A percentile compares a stretch with the other conserved stretches of the same genome.
These are phyloP conservation scores for Rhinolophus sinicus DNA, from an alignment of 2,113 vertebrate genomes.

Conservation along the genomic window DNA sequence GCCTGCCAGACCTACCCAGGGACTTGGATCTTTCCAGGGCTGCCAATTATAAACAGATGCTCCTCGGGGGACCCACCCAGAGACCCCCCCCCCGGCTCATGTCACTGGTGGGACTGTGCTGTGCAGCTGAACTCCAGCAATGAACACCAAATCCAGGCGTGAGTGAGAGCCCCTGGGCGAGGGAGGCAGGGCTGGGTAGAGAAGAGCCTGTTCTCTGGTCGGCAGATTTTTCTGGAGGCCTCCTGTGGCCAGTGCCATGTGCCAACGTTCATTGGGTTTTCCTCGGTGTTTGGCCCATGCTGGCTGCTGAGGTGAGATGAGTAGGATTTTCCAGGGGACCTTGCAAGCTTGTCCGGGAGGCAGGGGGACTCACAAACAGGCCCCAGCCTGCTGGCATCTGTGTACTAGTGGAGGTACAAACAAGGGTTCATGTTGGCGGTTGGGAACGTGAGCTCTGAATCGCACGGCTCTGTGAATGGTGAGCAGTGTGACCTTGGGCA, in stretches of 20 bases:
- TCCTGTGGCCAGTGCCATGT: not conserved
- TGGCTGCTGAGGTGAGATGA: not conserved
- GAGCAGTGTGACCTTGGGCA: not conserved
- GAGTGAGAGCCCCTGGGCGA: not conserved
- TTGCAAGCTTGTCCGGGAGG: not conserved
- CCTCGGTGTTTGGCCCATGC: not conserved
- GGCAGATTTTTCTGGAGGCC: not conserved
- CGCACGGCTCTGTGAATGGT: not conserved
- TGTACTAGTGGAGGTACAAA: rapidly evolving
- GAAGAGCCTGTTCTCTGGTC: not conserved
- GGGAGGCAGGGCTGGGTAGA: not conserved
- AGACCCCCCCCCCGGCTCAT: not conserved
- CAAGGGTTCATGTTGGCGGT: not conserved
- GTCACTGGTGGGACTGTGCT: not conserved
- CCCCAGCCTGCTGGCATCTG: rapidly evolving
- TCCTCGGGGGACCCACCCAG: not conserved
- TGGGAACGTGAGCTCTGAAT: not conserved
- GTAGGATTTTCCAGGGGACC: not conserved
- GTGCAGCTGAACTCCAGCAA: not conserved
- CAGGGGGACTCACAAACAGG: not conserved
- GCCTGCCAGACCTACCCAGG: constrained; percentile 18
- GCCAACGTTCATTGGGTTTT: rapidly evolving
- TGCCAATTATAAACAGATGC: constrained; percentile 43
- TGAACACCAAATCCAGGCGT: not conserved
- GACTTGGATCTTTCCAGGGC: not conserved